phyloP scores from a whole-genome alignment of 2,888 invertebrate genomes.

The Pachymerium ferrugineum region DNA sequence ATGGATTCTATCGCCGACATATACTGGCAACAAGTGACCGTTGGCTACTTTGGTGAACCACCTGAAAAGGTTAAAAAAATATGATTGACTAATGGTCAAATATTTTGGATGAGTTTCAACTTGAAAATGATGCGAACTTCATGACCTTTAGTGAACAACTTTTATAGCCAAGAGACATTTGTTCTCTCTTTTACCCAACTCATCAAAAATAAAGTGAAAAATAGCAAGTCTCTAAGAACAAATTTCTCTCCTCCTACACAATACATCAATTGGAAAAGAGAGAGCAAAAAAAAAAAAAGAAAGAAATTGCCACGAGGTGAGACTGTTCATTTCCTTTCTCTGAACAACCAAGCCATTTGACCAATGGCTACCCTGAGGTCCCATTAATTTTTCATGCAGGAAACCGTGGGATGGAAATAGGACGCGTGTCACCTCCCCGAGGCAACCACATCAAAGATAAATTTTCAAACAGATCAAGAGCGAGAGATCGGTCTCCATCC shows the following conservation, averaged over 20 bases:
- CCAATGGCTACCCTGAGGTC: constrained; percentile 8
- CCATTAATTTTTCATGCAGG: constrained; percentile 21
- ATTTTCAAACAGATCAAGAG: background rate
- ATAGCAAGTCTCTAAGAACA: background rate
- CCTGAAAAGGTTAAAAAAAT: constrained; percentile 6
- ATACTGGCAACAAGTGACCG: constrained; percentile 56
- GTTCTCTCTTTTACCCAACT: background rate
- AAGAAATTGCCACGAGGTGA: constrained; percentile 8
- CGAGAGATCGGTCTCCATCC: background rate
- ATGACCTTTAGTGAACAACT: background rate
- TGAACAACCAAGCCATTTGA: background rate
- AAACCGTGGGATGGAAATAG: background rate
- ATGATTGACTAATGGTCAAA: background rate
- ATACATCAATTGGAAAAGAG: background rate
- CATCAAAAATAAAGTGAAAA: constrained; percentile 18
- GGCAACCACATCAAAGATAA: background rate
- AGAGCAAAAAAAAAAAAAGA: background rate
- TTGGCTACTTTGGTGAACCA: constrained; percentile 33
- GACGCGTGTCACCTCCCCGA: background rate
- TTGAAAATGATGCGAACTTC: background rate
- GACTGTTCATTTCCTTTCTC: constrained; percentile 6
- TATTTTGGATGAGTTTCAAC: too few species aligned
- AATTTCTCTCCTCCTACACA: background rate
- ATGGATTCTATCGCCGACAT: constrained; percentile 77
- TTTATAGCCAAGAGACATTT: constrained; percentile 7